Evolutionary conservation across 37 sponge, comb jelly and placozoan species (phyloP).

Genomic region (Eunapius fragilis): DNA sequence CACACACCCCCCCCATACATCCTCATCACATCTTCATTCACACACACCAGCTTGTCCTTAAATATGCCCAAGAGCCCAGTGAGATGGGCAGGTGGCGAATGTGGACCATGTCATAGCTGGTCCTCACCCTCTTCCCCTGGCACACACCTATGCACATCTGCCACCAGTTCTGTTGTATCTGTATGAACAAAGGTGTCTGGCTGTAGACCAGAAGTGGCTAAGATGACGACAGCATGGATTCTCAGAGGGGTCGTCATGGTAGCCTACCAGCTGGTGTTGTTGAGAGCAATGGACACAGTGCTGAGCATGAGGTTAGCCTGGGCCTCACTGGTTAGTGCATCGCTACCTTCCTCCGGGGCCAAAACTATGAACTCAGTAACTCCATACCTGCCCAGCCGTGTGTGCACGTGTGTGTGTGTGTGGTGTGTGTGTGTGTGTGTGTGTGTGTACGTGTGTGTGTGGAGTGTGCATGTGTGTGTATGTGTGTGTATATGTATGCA

Average conservation of each 20-base stretch:
- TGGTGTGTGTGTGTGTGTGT: slow-evolving; percentile 6
- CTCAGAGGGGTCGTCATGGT: neutral
- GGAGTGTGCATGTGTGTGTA: neutral
- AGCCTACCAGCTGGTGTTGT: slow-evolving; percentile 86
- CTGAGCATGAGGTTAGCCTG: slow-evolving; percentile 85
- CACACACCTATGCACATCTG: slow-evolving; percentile 88
- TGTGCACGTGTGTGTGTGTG: neutral
- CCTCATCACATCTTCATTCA: neutral
- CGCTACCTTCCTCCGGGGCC: slow-evolving; percentile 42
- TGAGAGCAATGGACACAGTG: slow-evolving; percentile 76
- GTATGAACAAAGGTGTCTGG: slow-evolving; percentile 82
- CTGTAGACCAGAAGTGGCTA: slow-evolving; percentile 14
- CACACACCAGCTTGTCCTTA: slow-evolving; percentile 78
- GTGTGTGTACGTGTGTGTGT: slow-evolving; percentile 9
- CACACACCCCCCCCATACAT: neutral
- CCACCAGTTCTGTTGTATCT: slow-evolving; percentile 77
- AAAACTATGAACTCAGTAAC: slow-evolving; percentile 75
- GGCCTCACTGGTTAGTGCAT: slow-evolving; percentile 69
- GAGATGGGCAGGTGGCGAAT: slow-evolving; percentile 78
- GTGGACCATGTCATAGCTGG: slow-evolving; percentile 79
- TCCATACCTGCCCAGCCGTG: slow-evolving; percentile 73
- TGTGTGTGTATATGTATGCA: neutral
- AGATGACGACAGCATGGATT: neutral
- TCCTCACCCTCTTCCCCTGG: slow-evolving; percentile 58
- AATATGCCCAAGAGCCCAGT: slow-evolving; percentile 88